phyloP scores from a whole-genome alignment of 2,888 invertebrate species.

The Himalopsyche japonica region DNA sequence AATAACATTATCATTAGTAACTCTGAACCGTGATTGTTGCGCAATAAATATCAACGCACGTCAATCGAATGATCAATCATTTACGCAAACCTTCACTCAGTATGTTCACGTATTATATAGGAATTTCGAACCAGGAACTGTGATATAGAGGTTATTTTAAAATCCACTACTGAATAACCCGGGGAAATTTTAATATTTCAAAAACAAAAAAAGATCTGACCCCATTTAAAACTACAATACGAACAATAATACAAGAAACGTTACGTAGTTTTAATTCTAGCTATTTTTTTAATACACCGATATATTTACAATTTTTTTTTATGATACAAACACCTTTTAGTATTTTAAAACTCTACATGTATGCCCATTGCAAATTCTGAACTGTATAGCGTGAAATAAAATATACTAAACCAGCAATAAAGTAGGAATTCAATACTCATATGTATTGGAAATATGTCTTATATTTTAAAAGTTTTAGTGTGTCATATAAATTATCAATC shows the following conservation, averaged over 20 bases:
- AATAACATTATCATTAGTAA: neutral
- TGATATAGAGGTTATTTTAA: slow-evolving; percentile 36
- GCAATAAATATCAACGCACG: neutral
- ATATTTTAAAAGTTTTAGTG: neutral
- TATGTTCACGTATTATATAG: slow-evolving; percentile 31
- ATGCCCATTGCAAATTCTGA: neutral
- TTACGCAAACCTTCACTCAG: neutral
- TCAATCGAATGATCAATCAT: neutral
- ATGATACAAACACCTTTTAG: neutral
- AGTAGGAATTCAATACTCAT: slow-evolving; percentile 15
- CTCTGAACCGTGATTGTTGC: neutral
- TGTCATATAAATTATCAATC: neutral
- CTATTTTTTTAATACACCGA: slow-evolving; percentile 23
- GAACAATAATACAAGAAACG: slow-evolving; percentile 51
- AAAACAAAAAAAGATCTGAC: slow-evolving; percentile 30
- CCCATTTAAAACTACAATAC: slow-evolving; percentile 45
- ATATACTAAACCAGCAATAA: slow-evolving; percentile 10
- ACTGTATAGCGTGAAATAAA: neutral
- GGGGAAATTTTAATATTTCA: slow-evolving; percentile 7
- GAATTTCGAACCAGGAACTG: slow-evolving; percentile 43
- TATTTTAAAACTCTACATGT: neutral
- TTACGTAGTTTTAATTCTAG: slow-evolving; percentile 16
- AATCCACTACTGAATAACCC: slow-evolving; percentile 25
- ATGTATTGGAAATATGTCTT: neutral
- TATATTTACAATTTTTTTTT: slow-evolving; percentile 35